Evolutionary conservation across 1,140 invertebrate genomes (phyloP).

Genomic region (Adelges cooleyi): DNA sequence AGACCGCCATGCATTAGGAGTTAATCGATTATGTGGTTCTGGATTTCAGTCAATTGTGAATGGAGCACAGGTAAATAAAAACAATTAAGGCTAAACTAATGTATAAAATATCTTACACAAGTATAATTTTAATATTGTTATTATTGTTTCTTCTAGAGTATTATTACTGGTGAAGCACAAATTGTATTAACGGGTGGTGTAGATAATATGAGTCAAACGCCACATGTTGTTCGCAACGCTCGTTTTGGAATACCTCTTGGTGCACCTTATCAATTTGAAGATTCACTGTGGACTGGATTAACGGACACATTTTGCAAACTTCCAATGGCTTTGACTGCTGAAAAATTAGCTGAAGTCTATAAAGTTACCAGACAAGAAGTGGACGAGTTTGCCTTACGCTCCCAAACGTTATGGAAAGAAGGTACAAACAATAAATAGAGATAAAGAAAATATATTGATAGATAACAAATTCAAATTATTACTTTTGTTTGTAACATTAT

Average conservation of each 20-base stretch:
- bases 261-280: slow-evolving; percentile 68
- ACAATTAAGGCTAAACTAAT: no score
- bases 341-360: slow-evolving; percentile 89
- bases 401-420: slow-evolving; percentile 70
- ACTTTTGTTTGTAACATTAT: no score
- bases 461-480: no score
- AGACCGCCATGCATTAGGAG: slow-evolving; percentile 63
- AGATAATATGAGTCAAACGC: slow-evolving; percentile 94
- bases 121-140: not conserved
- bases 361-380: slow-evolving; percentile 74
- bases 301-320: slow-evolving; percentile 80
- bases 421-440: slow-evolving; percentile 40
- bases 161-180: slow-evolving; percentile 69
- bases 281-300: slow-evolving; percentile 83
- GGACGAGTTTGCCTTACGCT: slow-evolving; percentile 77
- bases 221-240: slow-evolving; percentile 73
- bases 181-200: slow-evolving; percentile 83
- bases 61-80: slow-evolving; percentile 62
- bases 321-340: slow-evolving; percentile 94
- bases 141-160: slow-evolving; percentile 52
- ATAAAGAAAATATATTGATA: not conserved
- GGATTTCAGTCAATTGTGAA: slow-evolving; percentile 90
- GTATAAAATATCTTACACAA: no score
- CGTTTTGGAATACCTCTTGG: slow-evolving; percentile 87
- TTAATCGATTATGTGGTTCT: slow-evolving; percentile 87